phyloP scores from a whole-genome alignment of 1,140 invertebrate genomes.

The Bombyx mori region DNA sequence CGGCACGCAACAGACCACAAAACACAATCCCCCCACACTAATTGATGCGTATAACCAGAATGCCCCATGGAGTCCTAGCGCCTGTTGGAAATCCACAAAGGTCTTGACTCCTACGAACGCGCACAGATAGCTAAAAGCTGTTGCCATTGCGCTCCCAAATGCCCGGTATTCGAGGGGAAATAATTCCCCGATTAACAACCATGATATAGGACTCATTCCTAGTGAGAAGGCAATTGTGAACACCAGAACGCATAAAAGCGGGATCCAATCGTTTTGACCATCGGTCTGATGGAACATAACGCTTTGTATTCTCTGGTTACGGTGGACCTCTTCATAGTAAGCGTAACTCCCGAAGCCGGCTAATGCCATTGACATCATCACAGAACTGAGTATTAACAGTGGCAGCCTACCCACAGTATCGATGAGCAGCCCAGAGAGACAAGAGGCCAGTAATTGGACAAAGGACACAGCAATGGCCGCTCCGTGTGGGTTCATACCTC shows the following conservation, averaged over 20 bases:
- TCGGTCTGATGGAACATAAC: conserved; percentile 62
- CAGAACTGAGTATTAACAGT: conserved; percentile 83
- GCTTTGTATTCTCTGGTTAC: conserved; percentile 66
- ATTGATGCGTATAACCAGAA: conserved; percentile 93
- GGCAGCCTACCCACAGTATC: conserved; percentile 87
- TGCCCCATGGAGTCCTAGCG: conserved; percentile 84
- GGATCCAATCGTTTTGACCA: conserved; percentile 84
- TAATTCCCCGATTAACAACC: conserved; percentile 91
- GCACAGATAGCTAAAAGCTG: conserved; percentile 89
- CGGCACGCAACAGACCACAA: conserved; percentile 89
- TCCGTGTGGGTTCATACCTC: conserved; percentile 87
- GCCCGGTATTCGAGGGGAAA: conserved; percentile 90
- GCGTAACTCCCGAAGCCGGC: conserved; percentile 87
- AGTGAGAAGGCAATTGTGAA: conserved; percentile 90
- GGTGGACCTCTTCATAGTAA: conserved; percentile 79
- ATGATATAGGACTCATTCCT: conserved; percentile 92
- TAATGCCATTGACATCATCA: conserved; percentile 86
- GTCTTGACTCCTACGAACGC: conserved; percentile 94
- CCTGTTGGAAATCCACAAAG: conserved; percentile 86
- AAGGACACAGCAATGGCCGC: conserved; percentile 87
- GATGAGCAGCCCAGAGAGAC: conserved; percentile 84
- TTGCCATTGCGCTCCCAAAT: conserved; percentile 87
- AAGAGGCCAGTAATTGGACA: conserved; percentile 84
- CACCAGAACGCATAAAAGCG: conserved; percentile 84
- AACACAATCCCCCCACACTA: conserved; percentile 86